A percentile compares a stretch with the other conserved stretches of the same genome.
Conservation (phyloP, 1,140 invertebrate genomes). For the Macrocentrus cingulum region DNA sequence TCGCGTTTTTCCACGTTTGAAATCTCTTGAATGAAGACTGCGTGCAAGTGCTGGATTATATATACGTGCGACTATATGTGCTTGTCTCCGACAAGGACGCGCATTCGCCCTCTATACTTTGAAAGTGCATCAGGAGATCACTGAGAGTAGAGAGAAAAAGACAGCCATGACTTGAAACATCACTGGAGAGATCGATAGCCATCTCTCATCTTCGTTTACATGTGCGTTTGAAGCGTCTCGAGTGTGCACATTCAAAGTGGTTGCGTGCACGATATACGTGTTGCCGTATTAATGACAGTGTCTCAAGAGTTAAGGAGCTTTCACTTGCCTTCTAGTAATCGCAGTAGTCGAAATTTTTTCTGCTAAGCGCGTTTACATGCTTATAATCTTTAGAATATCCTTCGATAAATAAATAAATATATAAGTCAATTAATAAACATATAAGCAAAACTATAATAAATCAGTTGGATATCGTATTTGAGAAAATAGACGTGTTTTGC, state of each 20-base stretch:
- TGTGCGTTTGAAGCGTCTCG: slow-evolving; percentile 33
- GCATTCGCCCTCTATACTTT: too few species aligned
- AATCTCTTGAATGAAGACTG: slow-evolving; percentile 3
- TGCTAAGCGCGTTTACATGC: too few species aligned
- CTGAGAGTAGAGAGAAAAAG: slow-evolving; percentile 10
- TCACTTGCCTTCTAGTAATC: too few species aligned
- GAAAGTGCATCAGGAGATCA: background rate
- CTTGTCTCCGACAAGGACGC: too few species aligned
- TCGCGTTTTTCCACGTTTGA: slow-evolving; percentile 18
- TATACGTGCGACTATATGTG: background rate
- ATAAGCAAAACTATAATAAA: too few species aligned
- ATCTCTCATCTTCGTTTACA: slow-evolving; percentile 32
- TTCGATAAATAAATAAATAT: too few species aligned
- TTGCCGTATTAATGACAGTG: slow-evolving; percentile 31
- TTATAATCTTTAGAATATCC: too few species aligned
- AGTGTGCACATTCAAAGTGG: slow-evolving; percentile 24
- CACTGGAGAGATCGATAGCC: slow-evolving; percentile 32
- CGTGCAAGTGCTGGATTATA: background rate
- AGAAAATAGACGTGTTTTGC: too few species aligned
- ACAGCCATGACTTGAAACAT: slow-evolving; percentile 10
- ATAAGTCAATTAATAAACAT: too few species aligned
- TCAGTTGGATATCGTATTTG: too few species aligned
- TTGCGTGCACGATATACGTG: slow-evolving; percentile 19
- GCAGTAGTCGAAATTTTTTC: too few species aligned
- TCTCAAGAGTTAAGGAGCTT: slow-evolving; percentile 36